A percentile compares a stretch with the other conserved stretches of the same genome.
phyloP scores from a whole-genome alignment of 2,797 vertebrate species.

The Lycodopsis pacificus region DNA sequence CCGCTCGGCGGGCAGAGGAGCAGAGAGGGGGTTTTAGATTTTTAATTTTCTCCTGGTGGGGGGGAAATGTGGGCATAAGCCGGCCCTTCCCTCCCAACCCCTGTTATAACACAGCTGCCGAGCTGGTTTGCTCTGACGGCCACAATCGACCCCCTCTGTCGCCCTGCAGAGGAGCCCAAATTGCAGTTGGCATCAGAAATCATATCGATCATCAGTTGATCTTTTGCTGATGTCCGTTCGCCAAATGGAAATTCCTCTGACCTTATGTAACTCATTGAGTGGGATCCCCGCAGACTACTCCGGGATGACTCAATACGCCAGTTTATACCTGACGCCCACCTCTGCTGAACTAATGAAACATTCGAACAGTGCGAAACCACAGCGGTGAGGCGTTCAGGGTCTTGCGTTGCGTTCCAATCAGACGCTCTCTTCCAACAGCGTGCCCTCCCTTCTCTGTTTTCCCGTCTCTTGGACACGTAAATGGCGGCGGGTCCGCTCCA shows the following conservation, averaged over 20 bases:
- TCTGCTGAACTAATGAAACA: conserved; percentile 45
- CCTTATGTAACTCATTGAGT: conserved; percentile 39
- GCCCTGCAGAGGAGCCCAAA: neutral
- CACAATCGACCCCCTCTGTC: neutral
- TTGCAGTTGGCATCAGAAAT: conserved; percentile 6
- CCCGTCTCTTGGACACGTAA: conserved; percentile 19
- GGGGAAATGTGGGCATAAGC: conserved; percentile 53
- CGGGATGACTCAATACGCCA: conserved; percentile 29
- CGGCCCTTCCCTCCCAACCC: conserved; percentile 17
- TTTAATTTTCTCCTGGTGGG: conserved; percentile 62
- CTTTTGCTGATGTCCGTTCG: conserved; percentile 50
- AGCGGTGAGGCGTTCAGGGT: conserved; percentile 17
- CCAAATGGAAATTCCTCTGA: conserved; percentile 39
- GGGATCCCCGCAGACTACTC: conserved; percentile 9
- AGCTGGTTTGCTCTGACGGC: conserved; percentile 19
- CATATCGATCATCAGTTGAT: conserved; percentile 47
- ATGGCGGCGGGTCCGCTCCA: conserved; percentile 19
- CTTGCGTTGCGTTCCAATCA: conserved; percentile 3
- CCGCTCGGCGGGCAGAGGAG: conserved; percentile 54
- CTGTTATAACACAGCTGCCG: conserved; percentile 31
- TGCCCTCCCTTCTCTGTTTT: neutral
- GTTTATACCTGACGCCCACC: conserved; percentile 11
- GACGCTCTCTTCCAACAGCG: neutral
- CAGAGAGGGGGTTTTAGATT: conserved; percentile 50
- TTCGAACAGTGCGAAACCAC: neutral